Base-by-base conservation (phyloP, 2,113 vertebrate genomes). In the Abramis brama region DNA sequence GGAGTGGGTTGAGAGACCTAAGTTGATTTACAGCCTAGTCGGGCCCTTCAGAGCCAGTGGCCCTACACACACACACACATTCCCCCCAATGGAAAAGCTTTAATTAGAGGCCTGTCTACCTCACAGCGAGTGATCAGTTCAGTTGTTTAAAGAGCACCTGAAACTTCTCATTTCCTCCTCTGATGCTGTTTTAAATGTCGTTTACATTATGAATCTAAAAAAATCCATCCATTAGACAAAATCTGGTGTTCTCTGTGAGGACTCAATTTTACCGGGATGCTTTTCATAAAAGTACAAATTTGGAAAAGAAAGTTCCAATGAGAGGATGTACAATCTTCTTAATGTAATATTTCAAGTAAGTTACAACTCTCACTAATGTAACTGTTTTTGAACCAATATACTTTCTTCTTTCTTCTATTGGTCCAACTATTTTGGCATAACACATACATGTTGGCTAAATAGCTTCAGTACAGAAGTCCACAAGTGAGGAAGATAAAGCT, bases 11-110 rank as follows among this genome's bases (percentile, higher is more conserved):
- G 79, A 77, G 87, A 91, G 88, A 90, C 89, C 64, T 23, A 6
- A 59, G 52, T n/a, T 93, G 91, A 94, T 94, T 94, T 94, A 93
- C 84, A 89, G 84, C 87, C 59, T 66, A 82, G 87, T 80, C 74
- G 13, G 0, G 8, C 85, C 86, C 50, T 85, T 86, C 57, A 89
- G 84, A 78, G 80, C 11, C 82, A 75, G 39, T 79, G 85, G 64
- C 87, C 75, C 89, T 85, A 86, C 55, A 83, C 83, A 64, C n/a
- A 83, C 57, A 83, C 82, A 64, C 55, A 57, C 55, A 21, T 2
- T 13, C 57, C n/a, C 78, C 55, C 71, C 45, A 75, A 12, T 78
- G 57, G 45, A 86, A 83, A 55, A 59, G 59, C 33, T 59, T 75
- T 88, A 88, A 84, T 88, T 86, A 84, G 36, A 88, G 75, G 36